Evolutionary conservation across 2,113 vertebrate species (phyloP), one percentile per base, ranked within the genome.

Genomic region (Scartelaos histophorus): DNA sequence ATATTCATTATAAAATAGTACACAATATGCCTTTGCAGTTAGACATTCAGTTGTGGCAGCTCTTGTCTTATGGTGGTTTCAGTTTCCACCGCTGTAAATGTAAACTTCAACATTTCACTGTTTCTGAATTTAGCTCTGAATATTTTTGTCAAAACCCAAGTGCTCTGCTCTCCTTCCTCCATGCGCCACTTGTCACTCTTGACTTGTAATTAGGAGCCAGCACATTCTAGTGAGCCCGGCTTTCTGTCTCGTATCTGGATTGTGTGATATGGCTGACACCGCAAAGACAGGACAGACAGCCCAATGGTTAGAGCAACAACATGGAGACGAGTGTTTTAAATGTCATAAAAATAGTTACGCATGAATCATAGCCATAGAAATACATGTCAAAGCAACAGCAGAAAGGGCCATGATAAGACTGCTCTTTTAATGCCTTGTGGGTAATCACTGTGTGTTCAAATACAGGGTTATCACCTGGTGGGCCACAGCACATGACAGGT

Each of bases 381-480:
- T 29, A 35, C 45, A 54, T 60, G 34, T 77, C 65, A 25, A 15
- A 25, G 56, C 56, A 10, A 56, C 49, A 67, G 60, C 46, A 69
- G 16, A 12, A 1, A 5, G 7, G 13, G 34, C 17, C 43, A 61
- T 71, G 7, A 46, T 29, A 3, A 19, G 19, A 69, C 76, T 68
- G 35, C 66, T 47, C 35, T 3, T 25, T 69, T 46, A 3, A 46
- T 65, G 57, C 77, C 66, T 74, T 76, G 29, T 25, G 46, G 47
- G 74, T 62, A 69, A 71, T 67, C 64, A 68, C 64, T 54, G 45
- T 66, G 35, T 69, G 38, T 25, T 58, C 22, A 19, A 71, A 65
- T 76, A 78, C 66, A 71, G 78, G 75, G 70, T 74, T 67, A 45
- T 54, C 73, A 66, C 66, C 60, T 74, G 43, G 35, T 83, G 73